Conservation (phyloP, 2,113 vertebrate genomes). For the Amblyopsis rosae region DNA sequence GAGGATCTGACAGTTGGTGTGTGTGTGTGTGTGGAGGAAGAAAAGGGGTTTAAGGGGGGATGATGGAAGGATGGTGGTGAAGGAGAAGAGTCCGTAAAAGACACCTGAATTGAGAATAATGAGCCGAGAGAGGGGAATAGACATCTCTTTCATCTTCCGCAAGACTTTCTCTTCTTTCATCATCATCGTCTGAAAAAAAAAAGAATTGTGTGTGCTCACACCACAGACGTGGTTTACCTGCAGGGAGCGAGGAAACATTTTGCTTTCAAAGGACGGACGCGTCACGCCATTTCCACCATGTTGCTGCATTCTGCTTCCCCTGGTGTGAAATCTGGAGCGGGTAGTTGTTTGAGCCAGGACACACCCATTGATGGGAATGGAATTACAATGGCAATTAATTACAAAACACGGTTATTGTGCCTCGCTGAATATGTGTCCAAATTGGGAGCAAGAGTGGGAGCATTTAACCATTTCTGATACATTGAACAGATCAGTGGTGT, state of each 20-base stretch:
- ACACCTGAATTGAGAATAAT: slow-evolving; percentile 78
- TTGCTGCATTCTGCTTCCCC: slow-evolving; percentile 36
- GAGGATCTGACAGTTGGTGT: slow-evolving; percentile 45
- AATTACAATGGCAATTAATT: slow-evolving; percentile 29
- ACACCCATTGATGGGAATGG: slow-evolving; percentile 22
- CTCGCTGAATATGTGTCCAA: slow-evolving; percentile 52
- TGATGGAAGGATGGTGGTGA: slow-evolving; percentile 7
- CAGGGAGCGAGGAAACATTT: slow-evolving; percentile 44
- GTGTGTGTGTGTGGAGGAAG: slow-evolving; percentile 16
- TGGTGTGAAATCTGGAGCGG: slow-evolving; percentile 38
- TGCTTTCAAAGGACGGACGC: slow-evolving; percentile 54
- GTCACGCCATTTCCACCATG: slow-evolving; percentile 24
- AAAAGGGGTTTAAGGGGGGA: slow-evolving; percentile 9
- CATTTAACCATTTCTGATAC: slow-evolving; percentile 3
- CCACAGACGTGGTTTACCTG: slow-evolving; percentile 45
- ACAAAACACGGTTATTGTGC: slow-evolving; percentile 45
- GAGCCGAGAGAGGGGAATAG: slow-evolving; percentile 58
- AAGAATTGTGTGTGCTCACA: slow-evolving; percentile 48
- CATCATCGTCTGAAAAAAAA: slow-evolving; percentile 59
- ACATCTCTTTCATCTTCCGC: slow-evolving; percentile 74
- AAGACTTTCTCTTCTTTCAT: slow-evolving; percentile 65
- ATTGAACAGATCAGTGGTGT: slow-evolving; percentile 3
- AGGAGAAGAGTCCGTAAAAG: slow-evolving; percentile 46
- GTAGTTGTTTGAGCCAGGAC: slow-evolving; percentile 42
- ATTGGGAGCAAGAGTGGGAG: slow-evolving; percentile 51